Evolutionary conservation across 2,888 invertebrate genomes (phyloP).

Genomic region (Macaria notata): DNA sequence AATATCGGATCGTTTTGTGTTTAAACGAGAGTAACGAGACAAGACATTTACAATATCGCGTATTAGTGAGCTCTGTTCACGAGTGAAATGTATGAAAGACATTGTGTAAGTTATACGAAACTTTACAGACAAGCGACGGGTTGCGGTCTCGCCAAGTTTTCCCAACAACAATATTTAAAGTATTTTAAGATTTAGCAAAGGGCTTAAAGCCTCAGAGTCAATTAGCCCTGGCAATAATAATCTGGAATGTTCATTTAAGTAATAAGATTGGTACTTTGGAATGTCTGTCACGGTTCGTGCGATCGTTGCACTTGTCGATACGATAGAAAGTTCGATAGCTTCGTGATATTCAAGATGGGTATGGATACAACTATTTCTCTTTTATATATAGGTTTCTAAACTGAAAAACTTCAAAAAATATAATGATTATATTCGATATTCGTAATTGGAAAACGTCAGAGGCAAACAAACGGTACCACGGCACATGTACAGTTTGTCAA

Average conservation of each 20-base stretch:
- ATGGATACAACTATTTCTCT: no score
- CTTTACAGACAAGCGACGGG: conserved; percentile 33
- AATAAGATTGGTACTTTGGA: conserved; percentile 18
- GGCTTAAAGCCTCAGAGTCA: conserved; percentile 20
- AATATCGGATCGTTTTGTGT: conserved; percentile 46
- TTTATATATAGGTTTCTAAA: no score
- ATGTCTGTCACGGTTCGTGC: conserved; percentile 8
- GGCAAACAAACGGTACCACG: no score
- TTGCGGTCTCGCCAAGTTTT: conserved; percentile 29
- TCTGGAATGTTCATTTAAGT: conserved; percentile 20
- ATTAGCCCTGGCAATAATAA: conserved; percentile 24
- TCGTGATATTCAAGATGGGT: no score
- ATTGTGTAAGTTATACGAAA: conserved; percentile 29
- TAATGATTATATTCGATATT: no score
- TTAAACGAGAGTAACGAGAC: background rate
- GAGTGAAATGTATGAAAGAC: conserved; percentile 20
- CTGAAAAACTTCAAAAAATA: no score
- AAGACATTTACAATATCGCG: background rate
- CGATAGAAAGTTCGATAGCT: background rate
- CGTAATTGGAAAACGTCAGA: no score
- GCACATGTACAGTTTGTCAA: no score
- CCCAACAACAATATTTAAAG: conserved; percentile 27
- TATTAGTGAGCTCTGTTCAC: conserved; percentile 18
- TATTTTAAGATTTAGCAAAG: conserved; percentile 21
- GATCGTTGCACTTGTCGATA: conserved; percentile 3